Conservation (phyloP, 64 coral and sea anemone genomes). For the Pocillopora damicornis region DNA sequence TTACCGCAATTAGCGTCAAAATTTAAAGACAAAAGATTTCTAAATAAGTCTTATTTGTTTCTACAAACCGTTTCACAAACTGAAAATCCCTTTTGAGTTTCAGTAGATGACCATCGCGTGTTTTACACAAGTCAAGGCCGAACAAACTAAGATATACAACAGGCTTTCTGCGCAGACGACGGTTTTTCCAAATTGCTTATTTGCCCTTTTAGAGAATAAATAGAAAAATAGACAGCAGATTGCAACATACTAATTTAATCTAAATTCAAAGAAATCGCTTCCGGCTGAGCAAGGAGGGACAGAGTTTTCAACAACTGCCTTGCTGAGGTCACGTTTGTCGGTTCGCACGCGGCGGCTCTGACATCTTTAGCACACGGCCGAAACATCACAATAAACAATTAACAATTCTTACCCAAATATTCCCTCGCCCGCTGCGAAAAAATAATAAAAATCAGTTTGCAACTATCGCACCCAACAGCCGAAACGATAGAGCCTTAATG, state of each 20-base stretch:
- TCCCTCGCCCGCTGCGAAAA: background rate
- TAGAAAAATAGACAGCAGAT: background rate
- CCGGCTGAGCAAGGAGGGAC: background rate
- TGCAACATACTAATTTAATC: slow-evolving; percentile 23
- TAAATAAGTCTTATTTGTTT: background rate
- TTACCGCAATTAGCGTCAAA: background rate
- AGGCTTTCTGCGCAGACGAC: background rate
- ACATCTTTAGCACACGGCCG: background rate
- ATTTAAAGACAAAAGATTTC: background rate
- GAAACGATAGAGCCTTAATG: slow-evolving; percentile 11
- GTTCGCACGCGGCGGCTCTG: background rate
- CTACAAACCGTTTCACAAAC: background rate
- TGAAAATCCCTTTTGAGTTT: background rate
- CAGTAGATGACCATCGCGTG: too few species aligned
- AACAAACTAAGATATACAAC: background rate
- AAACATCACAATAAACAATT: background rate
- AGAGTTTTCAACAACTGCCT: background rate
- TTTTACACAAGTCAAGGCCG: too few species aligned
- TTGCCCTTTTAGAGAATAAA: slow-evolving; percentile 15
- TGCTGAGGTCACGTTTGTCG: background rate
- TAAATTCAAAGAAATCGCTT: slow-evolving; percentile 22
- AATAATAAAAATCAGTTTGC: slow-evolving; percentile 14
- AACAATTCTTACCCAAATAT: background rate
- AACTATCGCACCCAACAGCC: background rate
- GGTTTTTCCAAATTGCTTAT: slow-evolving; percentile 2